phyloP scores from a whole-genome alignment of 2,888 invertebrate species.

The Drosophila barbarae region DNA sequence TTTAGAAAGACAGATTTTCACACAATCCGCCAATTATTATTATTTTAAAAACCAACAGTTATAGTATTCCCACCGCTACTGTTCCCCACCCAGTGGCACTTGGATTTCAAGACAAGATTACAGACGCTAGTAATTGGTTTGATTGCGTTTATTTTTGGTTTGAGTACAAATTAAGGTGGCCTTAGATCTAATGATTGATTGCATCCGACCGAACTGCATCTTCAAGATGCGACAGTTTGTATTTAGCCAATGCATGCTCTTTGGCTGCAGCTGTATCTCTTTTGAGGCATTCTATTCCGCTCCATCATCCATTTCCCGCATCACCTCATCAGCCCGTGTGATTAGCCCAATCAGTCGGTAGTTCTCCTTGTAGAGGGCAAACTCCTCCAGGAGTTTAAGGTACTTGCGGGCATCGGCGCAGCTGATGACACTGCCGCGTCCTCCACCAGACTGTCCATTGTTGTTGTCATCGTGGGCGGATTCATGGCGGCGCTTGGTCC shows the following conservation, averaged over 20 bases:
- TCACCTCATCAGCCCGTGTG: conserved; percentile 75
- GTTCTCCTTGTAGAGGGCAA: conserved; percentile 75
- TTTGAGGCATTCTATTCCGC: conserved; percentile 32
- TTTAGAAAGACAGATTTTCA: not conserved
- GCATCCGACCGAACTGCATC: conserved; percentile 61
- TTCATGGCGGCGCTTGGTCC: conserved; percentile 35
- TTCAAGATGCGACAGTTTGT: conserved; percentile 53
- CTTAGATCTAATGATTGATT: conserved; percentile 56
- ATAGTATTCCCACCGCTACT: too few species aligned
- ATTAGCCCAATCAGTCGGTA: conserved; percentile 76
- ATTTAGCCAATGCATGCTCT: conserved; percentile 26
- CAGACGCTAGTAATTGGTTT: conserved; percentile 5
- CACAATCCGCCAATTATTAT: not conserved
- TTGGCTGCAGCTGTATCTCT: conserved; percentile 31
- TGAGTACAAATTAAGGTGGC: conserved; percentile 46
- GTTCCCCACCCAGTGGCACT: not conserved
- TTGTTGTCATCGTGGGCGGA: conserved; percentile 52
- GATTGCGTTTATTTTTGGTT: conserved; percentile 53
- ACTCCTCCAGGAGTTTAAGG: conserved; percentile 76
- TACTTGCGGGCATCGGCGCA: conserved; percentile 76
- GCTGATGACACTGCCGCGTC: conserved; percentile 43
- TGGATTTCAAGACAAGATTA: conserved; percentile 15
- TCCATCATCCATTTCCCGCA: conserved; percentile 73
- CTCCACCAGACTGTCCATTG: conserved; percentile 30
- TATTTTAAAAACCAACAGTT: not conserved